Base-by-base conservation (phyloP, 37 sponge, comb jelly and placozoan species). In the Petrosia ficiformis region DNA sequence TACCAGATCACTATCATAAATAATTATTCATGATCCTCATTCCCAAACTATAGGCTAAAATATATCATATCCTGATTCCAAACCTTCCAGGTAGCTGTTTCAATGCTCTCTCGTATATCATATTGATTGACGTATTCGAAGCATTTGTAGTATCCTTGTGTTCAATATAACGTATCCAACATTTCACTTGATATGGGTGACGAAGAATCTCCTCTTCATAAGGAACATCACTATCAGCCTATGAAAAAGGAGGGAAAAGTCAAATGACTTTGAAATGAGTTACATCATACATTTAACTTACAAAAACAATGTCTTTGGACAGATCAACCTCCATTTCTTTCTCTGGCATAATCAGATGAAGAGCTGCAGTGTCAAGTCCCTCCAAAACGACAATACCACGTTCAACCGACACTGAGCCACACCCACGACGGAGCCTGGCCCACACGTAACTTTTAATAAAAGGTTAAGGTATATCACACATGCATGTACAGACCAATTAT, bases 61-160 rank as follows among this genome's bases (percentile, higher is more conserved):
- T 54, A 54, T 54, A 16, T 54, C 16, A 22, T 54, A 22, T 22
- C 57, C 21, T 54, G 57, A 21, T 54, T 22, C 21, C n/a, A n/a
- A 33, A 93, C 94, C 94, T 94, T n/a, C 96, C 96, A n/a, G 99
- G 99, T 1, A 98, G 89, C 67, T 98, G 86, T 41, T 92, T 92
- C 5, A 98, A 59, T 0, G 99, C 93, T 58, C 99, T 67, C 72
- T 98, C 99, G 60, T 93, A 95, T 37, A 98, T 74, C 60, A 95
- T 67, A 78, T 95, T 93, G 48, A 95, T 54, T 42, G 86, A 87
- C 0, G 78, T 79, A 43, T 86, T 89, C 24, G 90, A 81, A 24
- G 87, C 77, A 16, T 16, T 10, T 21, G 40, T 76, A 43, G 68
- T 38, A 74, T 65, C 57, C 78, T 98, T 98, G 86, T 95, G 93